Percentiles rank a stretch among this genome's conserved stretches.
These are phyloP conservation scores for Iphiclides podalirius DNA, from an alignment of 2,888 invertebrate species.

Conservation along the genomic window DNA sequence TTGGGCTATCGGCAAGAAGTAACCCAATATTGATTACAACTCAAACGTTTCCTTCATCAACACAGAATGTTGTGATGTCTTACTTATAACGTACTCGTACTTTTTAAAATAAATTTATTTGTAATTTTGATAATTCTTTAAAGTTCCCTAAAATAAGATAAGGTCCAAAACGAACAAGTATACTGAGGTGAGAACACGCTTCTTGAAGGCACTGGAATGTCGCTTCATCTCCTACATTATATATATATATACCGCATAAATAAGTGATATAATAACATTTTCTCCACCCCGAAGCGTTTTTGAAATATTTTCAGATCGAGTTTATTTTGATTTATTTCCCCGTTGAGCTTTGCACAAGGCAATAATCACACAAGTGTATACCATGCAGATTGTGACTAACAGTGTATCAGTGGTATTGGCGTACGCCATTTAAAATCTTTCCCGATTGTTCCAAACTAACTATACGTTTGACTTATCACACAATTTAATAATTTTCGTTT, in stretches of 20 bases:
- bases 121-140: slow-evolving; percentile 44
- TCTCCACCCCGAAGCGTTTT: slow-evolving; percentile 17
- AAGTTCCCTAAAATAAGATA: slow-evolving; percentile 34
- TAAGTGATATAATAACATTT: slow-evolving; percentile 31
- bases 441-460: slow-evolving; percentile 8
- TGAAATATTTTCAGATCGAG: slow-evolving; percentile 31
- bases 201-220: slow-evolving; percentile 46
- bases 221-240: slow-evolving; percentile 38
- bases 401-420: slow-evolving; percentile 3
- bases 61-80: slow-evolving; percentile 39
- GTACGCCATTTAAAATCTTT: neutral
- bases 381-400: slow-evolving; percentile 31
- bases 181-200: slow-evolving; percentile 62
- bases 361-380: slow-evolving; percentile 33
- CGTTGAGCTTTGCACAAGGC: slow-evolving; percentile 48
- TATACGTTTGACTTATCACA: slow-evolving; percentile 3
- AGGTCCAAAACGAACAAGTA: slow-evolving; percentile 33
- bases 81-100: slow-evolving; percentile 54
- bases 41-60: slow-evolving; percentile 36
- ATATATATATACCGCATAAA: slow-evolving; percentile 35
- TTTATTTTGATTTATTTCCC: slow-evolving; percentile 37
- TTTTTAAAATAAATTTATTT: slow-evolving; percentile 56
- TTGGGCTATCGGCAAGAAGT: slow-evolving; percentile 84
- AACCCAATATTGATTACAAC: slow-evolving; percentile 44
- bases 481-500: slow-evolving; percentile 15